Conservation (phyloP, 2,113 vertebrate species). For the Dicerorhinus sumatrensis region DNA sequence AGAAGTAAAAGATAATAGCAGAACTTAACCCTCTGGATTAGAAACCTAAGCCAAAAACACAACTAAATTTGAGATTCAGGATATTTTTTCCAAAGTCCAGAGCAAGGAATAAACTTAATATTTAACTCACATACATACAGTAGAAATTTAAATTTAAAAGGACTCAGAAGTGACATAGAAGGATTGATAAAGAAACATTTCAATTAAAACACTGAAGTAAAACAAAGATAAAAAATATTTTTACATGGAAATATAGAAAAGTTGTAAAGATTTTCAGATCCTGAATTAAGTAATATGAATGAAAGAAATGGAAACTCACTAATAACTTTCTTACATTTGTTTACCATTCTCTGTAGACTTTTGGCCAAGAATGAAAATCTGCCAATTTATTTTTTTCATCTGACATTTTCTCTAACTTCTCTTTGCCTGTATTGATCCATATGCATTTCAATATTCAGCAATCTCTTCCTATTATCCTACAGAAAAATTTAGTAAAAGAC, state of each 20-base stretch:
- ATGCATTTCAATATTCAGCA: background rate
- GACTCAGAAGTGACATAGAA: background rate
- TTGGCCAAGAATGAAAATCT: conserved; percentile 9
- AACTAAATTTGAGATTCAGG: background rate
- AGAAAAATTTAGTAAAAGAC: conserved; percentile 5
- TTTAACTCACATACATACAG: background rate
- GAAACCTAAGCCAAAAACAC: conserved; percentile 25
- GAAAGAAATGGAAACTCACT: background rate
- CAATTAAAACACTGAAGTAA: conserved; percentile 35
- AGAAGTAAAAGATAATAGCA: background rate
- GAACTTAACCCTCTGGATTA: background rate
- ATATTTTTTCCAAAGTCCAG: background rate
- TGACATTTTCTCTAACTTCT: background rate
- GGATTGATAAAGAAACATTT: background rate
- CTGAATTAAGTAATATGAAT: background rate
- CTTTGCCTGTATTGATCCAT: background rate
- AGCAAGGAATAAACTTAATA: conserved; percentile 43
- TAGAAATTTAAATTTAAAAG: conserved; percentile 51
- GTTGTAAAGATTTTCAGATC: background rate
- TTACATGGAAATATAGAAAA: background rate
- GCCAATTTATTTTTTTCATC: background rate
- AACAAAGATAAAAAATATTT: background rate
- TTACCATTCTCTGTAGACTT: background rate
- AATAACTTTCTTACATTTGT: background rate
- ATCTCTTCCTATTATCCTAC: background rate